Evolutionary conservation across 2,797 vertebrate genomes (phyloP).

Genomic region (Myotis pilosus): DNA sequence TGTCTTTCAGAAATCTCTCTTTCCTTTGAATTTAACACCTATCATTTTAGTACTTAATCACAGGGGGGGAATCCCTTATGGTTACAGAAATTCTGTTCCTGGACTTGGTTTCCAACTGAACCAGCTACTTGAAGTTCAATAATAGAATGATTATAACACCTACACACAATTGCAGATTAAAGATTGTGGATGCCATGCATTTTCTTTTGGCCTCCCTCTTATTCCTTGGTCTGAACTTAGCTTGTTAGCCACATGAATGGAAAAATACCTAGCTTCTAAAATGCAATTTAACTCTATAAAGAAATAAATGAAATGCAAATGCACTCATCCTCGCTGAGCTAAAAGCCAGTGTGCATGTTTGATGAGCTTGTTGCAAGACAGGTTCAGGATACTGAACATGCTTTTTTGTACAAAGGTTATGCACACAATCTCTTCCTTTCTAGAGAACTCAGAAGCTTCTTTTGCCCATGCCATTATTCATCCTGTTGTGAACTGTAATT

Average conservation of each 20-base stretch:
- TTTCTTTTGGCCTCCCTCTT: slow-evolving; percentile 39
- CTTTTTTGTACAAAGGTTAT: slow-evolving; percentile 12
- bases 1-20: slow-evolving; percentile 23
- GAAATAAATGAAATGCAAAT: slow-evolving; percentile 39
- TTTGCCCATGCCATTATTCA: background rate
- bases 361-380: background rate
- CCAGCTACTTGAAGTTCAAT: slow-evolving; percentile 70
- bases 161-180: slow-evolving; percentile 66
- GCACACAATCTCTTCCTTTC: background rate
- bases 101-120: slow-evolving; percentile 69
- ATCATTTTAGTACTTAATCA: slow-evolving; percentile 55
- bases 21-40: slow-evolving; percentile 47
- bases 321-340: background rate
- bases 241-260: background rate
- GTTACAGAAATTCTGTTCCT: slow-evolving; percentile 67
- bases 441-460: background rate
- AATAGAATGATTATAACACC: slow-evolving; percentile 69
- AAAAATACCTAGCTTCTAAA: slow-evolving; percentile 5
- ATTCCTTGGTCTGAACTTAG: slow-evolving; percentile 53
- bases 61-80: slow-evolving; percentile 50
- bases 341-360: background rate
- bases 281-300: background rate
- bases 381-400: background rate
- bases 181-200: slow-evolving; percentile 44
- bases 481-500: slow-evolving; percentile 5